Base-by-base conservation (phyloP, 2,888 invertebrate genomes). In the Coelinius sp. region DNA sequence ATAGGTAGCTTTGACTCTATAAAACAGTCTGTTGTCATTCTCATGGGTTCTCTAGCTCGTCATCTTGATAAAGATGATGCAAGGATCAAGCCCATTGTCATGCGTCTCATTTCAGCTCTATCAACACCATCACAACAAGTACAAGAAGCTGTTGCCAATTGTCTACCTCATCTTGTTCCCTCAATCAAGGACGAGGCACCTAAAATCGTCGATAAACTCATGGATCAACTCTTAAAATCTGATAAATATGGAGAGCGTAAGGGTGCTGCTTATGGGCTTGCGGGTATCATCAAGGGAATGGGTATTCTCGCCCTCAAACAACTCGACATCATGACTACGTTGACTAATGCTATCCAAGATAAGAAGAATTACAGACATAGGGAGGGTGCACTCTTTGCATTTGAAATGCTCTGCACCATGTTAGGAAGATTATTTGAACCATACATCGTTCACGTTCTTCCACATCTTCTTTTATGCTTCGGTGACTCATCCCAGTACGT, bases 91-190 rank as follows among this genome's bases (percentile, higher is more conserved):
- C 97, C 98, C n/a, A 99, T 99, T 82, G 94, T 99, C 7, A 92
- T 93, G 80, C 92, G 98, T 73, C 90, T 99, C 56, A 92, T 99
- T 66, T 93, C 95, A 65, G 96, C 98, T 0, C 90, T 99, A 3
- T 95, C 95, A 38, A 99, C 99, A 44, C 99, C 99, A 10, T 98
- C 98, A 44, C 98, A 99, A 86, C 96, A 96, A 90, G 97, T 99
- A 0, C 99, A 99, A 91, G 97, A 98, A 88, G 96, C 99, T 0
- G 98, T 99, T 0, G 96, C 98, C 53, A 96, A 97, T 88, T 99
- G 99, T 85, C 89, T 99, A 75, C 97, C 98, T 0, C 95, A 96
- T 81, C 89, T 99, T 73, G 96, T 99, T 77, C 95, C 96, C 0
- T 95, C 97, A 0, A 94, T 99, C 20, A 96, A 95, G 86, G 94